Evolutionary conservation across 2,888 invertebrate genomes (phyloP).

Genomic region (Willowsia nigromaculata): DNA sequence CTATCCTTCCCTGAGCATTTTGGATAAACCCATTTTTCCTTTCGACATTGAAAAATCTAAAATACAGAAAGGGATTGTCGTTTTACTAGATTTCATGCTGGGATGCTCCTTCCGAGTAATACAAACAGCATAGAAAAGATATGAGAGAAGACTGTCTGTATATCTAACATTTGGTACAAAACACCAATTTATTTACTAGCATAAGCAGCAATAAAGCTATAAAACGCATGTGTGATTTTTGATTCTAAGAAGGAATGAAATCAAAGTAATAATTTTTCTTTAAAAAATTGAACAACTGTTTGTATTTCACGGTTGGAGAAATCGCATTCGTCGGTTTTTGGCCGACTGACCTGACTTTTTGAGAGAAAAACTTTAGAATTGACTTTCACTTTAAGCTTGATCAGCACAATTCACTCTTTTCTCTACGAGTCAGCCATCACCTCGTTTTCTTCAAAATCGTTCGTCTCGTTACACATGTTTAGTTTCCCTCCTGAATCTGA

Average conservation of each 20-base stretch:
- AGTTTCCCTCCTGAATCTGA: slow-evolving; percentile 19
- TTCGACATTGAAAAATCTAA: neutral
- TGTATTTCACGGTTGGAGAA: neutral
- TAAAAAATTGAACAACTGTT: too few relatives aligned
- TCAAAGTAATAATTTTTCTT: neutral
- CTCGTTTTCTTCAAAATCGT: neutral
- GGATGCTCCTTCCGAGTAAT: too few relatives aligned
- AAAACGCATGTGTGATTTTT: too few relatives aligned
- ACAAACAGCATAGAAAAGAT: too few relatives aligned
- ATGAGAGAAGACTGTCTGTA: too few relatives aligned
- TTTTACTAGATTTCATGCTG: too few relatives aligned
- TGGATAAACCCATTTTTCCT: slow-evolving; percentile 5
- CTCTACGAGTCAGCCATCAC: neutral
- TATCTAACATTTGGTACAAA: too few relatives aligned
- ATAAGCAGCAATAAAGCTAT: too few relatives aligned
- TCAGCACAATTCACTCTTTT: neutral
- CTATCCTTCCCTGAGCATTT: slow-evolving; percentile 24
- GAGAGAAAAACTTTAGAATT: neutral
- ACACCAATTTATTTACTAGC: too few relatives aligned
- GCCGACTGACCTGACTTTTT: slow-evolving; percentile 54
- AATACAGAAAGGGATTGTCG: neutral
- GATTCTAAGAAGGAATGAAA: too few relatives aligned
- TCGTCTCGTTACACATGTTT: neutral
- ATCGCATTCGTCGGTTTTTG: neutral
- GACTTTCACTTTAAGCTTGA: slow-evolving; percentile 4